Base-by-base conservation (phyloP, 2,888 invertebrate genomes). In the Trichogramma evanescens region DNA sequence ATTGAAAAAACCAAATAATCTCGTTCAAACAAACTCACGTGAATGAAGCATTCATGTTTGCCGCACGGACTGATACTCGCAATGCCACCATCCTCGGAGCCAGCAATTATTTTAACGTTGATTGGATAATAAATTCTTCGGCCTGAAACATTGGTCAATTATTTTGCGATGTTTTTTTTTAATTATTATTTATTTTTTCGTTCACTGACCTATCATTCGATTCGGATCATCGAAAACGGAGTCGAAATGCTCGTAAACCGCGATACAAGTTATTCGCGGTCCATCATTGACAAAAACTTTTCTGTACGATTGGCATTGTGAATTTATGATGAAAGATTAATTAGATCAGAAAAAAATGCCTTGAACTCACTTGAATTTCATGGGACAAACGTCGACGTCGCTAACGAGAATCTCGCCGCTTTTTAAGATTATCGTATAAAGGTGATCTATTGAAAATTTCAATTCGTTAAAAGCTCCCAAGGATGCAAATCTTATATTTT, bases 381-480 rank as follows among this genome's bases (percentile, higher is more conserved):
- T 66, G 4, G 71, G 71, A 58, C 66, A 65, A 4, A 49, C 59
- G 55, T 51, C 54, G 5, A 63, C 58, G 45, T 63, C 65, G 54
- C 68, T 68, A 9, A 68, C 64, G 1, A 70, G 64, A 53, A 70
- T 66, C 48, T 69, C 70, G 39, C 69, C 69, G 6, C 63, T 66
- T 56, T 59, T 63, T 41, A 64, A 56, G 38, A 67, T 66, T 39
- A 68, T 67, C 2, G 69, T 67, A 54, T 66, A 69, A 56, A 69
- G 57, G 43, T 61, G 57, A 44, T 67, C 71, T 70, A 57, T 26
- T 8, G 7, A 59, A 38, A n/a, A 53, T 54, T 6, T 45, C 38
- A 42, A 7, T 58, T 13, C 26, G 2, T 26, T 26, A 26, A 26
- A 26, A 26, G 26, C 26, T 26, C 2, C 26, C 3, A 26, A 26